Percentiles rank a stretch among this genome's conserved stretches.
phyloP scores from a whole-genome alignment of 2,888 invertebrate genomes.

The Caenorhabditis wallacei region DNA sequence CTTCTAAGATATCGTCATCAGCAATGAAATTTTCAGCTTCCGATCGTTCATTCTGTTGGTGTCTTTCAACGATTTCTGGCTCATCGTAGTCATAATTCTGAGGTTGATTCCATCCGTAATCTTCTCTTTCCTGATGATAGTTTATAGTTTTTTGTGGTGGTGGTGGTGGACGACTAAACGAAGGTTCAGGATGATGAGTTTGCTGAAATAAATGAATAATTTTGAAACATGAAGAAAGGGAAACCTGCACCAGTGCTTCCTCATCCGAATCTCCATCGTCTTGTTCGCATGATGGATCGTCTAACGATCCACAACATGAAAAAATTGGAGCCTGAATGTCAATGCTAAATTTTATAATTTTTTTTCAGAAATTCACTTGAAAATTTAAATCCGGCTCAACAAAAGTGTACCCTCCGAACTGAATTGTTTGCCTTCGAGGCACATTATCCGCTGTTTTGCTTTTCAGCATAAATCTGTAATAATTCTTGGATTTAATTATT shows the following conservation, averaged over 20 bases:
- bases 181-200: background rate
- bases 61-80: background rate
- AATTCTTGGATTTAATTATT: no score
- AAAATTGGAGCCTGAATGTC: conserved; percentile 46
- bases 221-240: background rate
- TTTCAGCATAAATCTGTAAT: background rate
- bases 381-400: conserved; percentile 63
- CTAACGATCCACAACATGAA: conserved; percentile 27
- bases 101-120: no score
- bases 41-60: background rate
- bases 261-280: background rate
- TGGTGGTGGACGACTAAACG: no score
- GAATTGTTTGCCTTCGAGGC: conserved; percentile 5
- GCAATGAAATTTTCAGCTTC: background rate
- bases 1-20: conserved; percentile 3
- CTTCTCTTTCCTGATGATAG: background rate
- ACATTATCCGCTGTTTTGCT: background rate
- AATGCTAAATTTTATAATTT: background rate
- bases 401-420: conserved; percentile 36
- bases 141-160: no score
- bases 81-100: background rate
- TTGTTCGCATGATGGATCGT: conserved; percentile 21
- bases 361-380: conserved; percentile 7
- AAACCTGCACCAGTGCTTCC: background rate
- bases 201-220: background rate